Evolutionary conservation across 2,113 vertebrate genomes (phyloP).

Genomic region (Megaleporinus macrocephalus): DNA sequence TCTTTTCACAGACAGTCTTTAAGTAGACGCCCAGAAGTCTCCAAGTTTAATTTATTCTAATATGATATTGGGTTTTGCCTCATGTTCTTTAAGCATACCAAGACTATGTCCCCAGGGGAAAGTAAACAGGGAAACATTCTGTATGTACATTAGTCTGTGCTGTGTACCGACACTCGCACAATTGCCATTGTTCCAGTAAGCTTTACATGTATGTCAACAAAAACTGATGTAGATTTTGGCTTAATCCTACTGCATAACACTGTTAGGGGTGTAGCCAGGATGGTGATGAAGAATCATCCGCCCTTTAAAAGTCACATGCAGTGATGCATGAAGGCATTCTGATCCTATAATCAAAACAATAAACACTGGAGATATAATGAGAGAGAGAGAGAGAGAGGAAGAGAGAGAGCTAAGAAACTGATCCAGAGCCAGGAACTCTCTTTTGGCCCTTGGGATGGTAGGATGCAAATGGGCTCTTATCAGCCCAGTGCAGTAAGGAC

Average conservation of each 20-base stretch:
- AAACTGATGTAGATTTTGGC: neutral
- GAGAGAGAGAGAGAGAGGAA: neutral
- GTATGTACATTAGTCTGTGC: neutral
- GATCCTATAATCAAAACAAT: constrained; percentile 35
- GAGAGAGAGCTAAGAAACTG: constrained; percentile 21
- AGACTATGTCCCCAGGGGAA: neutral
- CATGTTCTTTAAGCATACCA: constrained; percentile 13
- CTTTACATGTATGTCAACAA: neutral
- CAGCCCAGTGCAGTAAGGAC: constrained; percentile 45
- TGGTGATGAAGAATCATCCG: constrained; percentile 28
- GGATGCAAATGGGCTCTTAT: constrained; percentile 57
- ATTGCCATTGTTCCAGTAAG: constrained; percentile 13
- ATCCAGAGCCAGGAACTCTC: constrained; percentile 43
- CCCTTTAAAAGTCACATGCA: constrained; percentile 26
- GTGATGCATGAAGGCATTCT: neutral
- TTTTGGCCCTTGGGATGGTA: constrained; percentile 45
- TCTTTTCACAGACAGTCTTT: constrained; percentile 51
- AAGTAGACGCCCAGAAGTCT: constrained; percentile 51
- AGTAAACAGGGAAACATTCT: neutral
- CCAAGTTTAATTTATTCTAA: constrained; percentile 57
- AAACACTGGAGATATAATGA: constrained; percentile 16
- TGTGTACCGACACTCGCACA: neutral
- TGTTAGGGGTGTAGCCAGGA: constrained; percentile 7
- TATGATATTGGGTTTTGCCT: constrained; percentile 42
- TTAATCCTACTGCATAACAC: constrained; percentile 41